Evolutionary conservation across 92 coral and sea anemone species (phyloP).

Genomic region (Virgularia gustaviana): DNA sequence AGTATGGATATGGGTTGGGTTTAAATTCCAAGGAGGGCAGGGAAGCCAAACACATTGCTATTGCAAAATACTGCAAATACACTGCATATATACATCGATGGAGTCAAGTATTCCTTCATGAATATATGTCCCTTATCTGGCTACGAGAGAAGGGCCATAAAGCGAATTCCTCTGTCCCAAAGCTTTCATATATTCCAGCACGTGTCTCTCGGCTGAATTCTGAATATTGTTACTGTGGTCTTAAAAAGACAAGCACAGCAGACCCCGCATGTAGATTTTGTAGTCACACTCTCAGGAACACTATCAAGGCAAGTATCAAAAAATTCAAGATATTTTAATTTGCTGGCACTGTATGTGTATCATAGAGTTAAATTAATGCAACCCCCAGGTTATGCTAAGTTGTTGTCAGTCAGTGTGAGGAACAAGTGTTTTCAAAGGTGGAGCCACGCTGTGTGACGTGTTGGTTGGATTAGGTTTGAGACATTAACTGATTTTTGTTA

Average conservation of each 20-base stretch:
- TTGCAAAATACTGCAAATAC: constrained; percentile 38
- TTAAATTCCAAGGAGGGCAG: constrained; percentile 57
- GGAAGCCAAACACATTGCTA: constrained; percentile 46
- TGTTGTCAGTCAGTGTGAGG: too few species aligned
- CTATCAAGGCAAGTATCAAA: too few species aligned
- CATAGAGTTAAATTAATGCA: too few species aligned
- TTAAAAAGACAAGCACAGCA: constrained; percentile 18
- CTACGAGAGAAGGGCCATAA: constrained; percentile 46
- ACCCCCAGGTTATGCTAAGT: too few species aligned
- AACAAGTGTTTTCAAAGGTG: too few species aligned
- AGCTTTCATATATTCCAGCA: constrained; percentile 39
- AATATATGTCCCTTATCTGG: constrained; percentile 49
- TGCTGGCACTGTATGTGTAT: too few species aligned
- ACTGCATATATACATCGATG: constrained; percentile 21
- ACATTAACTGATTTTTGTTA: too few species aligned
- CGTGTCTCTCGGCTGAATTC: constrained; percentile 10
- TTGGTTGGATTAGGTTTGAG: too few species aligned
- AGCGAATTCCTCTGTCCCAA: constrained; percentile 29
- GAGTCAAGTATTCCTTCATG: constrained; percentile 50
- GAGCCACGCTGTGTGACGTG: too few species aligned
- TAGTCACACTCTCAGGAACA: too few species aligned
- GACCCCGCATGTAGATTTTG: too few species aligned
- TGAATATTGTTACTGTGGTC: constrained; percentile 47
- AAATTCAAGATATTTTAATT: too few species aligned
- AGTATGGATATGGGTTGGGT: constrained; percentile 45